Evolutionary conservation across 2,113 vertebrate species (phyloP), one percentile per base, ranked within the genome.

Genomic region (Rhegmatorhina hoffmannsi): DNA sequence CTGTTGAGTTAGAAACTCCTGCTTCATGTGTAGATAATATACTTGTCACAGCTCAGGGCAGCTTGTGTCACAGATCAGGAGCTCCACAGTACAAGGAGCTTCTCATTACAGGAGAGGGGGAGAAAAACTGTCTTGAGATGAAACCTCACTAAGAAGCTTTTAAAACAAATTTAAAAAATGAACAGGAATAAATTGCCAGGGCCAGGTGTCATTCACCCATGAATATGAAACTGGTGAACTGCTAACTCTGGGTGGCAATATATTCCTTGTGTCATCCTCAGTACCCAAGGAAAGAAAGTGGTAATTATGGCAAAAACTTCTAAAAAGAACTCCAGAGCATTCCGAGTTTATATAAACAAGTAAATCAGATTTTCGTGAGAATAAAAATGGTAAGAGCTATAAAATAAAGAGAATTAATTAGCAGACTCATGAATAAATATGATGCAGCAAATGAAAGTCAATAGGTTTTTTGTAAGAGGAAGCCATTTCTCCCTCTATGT

Each of bases 361-460:
- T 80, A 88, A 92, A 88, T 66, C 58, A 77, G 11, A 62, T 94
- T 95, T 92, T 64, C 85, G 77, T 80, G 28, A 92, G 67, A 83
- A 90, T 84, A 66, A 84, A 94, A 66, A 34, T 31, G 23, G 55
- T 86, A 88, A 43, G 34, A 86, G 23, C 20, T 69, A 33, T 88
- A 78, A 92, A 96, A 95, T 82, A 80, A 85, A 83, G 63, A 80
- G 40, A 93, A 92, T 84, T 90, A 94, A 96, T 95, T 96, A 95
- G 49, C 34, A 77, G 63, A 24, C 1, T 67, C 38, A 92, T 92
- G 59, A 96, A 96, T 86, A 95, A 96, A 88, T 94, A 90, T 86
- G 38, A 90, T 69, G 50, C 47, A 86, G 50, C 34, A 87, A 80
- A 93, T 76, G 46, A 90, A 94, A 93, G 63, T 80, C 64, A 78